Evolutionary conservation across 2,113 vertebrate species (phyloP), one percentile per base, ranked within the genome.

Genomic region (Notothenia rossii): DNA sequence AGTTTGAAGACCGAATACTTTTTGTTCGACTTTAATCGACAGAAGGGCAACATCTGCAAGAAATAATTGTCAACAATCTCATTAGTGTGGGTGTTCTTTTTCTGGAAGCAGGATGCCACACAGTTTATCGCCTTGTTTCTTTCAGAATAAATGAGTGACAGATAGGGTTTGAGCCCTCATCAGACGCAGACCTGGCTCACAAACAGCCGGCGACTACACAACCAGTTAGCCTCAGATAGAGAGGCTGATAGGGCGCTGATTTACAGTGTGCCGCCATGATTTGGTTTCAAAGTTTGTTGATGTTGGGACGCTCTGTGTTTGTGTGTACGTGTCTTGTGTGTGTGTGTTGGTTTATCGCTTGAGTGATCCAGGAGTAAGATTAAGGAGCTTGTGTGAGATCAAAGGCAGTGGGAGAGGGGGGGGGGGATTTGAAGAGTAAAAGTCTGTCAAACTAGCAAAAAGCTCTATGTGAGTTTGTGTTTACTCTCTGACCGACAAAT

Each of bases 241-340:
- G 9, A 18, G 1, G 51, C 29, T 20, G 90, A 89, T 88, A 85
- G 36, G 11, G 7, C 64, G 55, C 68, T 55, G 76, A 83, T 82
- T 84, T 82, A 88, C 67, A 84, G 78, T 43, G 58, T 12, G 6
- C 87, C 85, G 3, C 84, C 72, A 89, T 83, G 65, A 66, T 88
- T 77, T 48, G 46, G 72, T 86, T 80, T 74, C 75, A 84, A 78
- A 82, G 81, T 85, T 87, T 91, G 89, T 91, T 91, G 84, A 75
- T 65, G 81, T 77, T 81, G 56, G 83, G 85, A 73, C 59, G 67
- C 75, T 29, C 49, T 7, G 33, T 60, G 63, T 82, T 61, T 75
- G 81, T 82, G 46, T 61, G 79, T 71, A 22, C 22, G 40, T 71
- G 60, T 69, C 29, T 45, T 17, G 0, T 48, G 4, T 29, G 4